phyloP scores from a whole-genome alignment of 1,140 invertebrate species.

The Bombus waltoni region DNA sequence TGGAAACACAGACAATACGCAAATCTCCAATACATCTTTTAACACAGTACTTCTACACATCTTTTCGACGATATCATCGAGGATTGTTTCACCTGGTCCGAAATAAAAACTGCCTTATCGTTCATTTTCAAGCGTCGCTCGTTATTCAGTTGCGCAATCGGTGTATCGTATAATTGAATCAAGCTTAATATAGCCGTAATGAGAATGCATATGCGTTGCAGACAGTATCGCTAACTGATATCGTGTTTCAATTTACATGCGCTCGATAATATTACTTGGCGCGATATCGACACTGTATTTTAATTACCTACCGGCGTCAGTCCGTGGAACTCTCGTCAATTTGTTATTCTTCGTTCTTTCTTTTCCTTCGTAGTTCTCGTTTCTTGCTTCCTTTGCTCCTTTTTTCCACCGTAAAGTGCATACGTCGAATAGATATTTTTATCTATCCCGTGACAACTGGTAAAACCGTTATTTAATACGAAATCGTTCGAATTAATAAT shows the following conservation, averaged over 20 bases:
- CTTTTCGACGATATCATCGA: background rate
- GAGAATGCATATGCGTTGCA: slow-evolving; percentile 48
- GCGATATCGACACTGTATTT: slow-evolving; percentile 26
- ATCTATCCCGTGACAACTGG: background rate
- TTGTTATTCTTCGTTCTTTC: too few relatives aligned
- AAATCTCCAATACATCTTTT: background rate
- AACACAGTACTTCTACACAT: background rate
- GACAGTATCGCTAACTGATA: slow-evolving; percentile 46
- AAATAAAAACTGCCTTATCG: background rate
- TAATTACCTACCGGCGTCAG: slow-evolving; percentile 31
- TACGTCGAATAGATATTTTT: background rate
- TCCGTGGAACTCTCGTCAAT: background rate
- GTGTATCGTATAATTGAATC: slow-evolving; percentile 52
- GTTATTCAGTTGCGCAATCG: slow-evolving; percentile 33
- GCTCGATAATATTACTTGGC: slow-evolving; percentile 47
- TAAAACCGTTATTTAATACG: background rate
- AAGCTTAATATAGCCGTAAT: slow-evolving; percentile 44
- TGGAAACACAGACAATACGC: too few relatives aligned
- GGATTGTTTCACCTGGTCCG: background rate
- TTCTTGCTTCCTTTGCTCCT: background rate
- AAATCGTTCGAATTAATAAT: slow-evolving; percentile 20
- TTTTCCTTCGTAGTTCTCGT: background rate
- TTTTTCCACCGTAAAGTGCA: background rate
- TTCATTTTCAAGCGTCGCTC: slow-evolving; percentile 20
- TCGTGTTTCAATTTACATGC: slow-evolving; percentile 51